phyloP scores from a whole-genome alignment of 1,140 invertebrate genomes.

The Brachystomella parvula region DNA sequence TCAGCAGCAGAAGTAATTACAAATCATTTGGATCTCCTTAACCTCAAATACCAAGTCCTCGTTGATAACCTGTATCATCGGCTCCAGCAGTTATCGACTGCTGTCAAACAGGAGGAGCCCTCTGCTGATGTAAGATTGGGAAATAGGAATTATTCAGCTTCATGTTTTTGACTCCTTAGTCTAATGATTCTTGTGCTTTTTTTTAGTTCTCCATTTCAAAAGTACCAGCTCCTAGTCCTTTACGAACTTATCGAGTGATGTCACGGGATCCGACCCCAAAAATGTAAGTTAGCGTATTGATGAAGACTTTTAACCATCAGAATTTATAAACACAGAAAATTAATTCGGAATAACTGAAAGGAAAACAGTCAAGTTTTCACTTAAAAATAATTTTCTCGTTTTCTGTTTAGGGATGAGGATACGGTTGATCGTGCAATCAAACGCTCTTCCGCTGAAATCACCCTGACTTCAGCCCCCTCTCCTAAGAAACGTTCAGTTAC shows the following conservation, averaged over 20 bases:
- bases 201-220: slow-evolving; percentile 28
- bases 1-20: slow-evolving; percentile 70
- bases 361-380: neutral
- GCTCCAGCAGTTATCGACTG: slow-evolving; percentile 50
- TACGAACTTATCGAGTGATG: slow-evolving; percentile 31
- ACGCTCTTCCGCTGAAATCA: slow-evolving; percentile 30
- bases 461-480: slow-evolving; percentile 16
- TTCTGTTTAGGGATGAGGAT: slow-evolving; percentile 9
- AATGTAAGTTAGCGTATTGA: slow-evolving; percentile 7
- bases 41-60: slow-evolving; percentile 68
- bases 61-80: slow-evolving; percentile 63
- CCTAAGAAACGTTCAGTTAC: slow-evolving; percentile 32
- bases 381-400: neutral
- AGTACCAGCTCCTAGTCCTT: slow-evolving; percentile 38
- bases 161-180: neutral
- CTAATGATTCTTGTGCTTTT: too few relatives aligned
- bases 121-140: slow-evolving; percentile 24
- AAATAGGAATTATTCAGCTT: neutral
- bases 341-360: neutral
- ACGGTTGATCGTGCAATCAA: slow-evolving; percentile 28
- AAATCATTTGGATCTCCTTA: slow-evolving; percentile 74
- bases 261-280: neutral
- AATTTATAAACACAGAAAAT: neutral
- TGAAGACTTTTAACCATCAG: neutral
- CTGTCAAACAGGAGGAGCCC: slow-evolving; percentile 32